These are phyloP conservation scores for Dinothrombium tinctorium DNA, from an alignment of 1,140 invertebrate genomes.

Conservation along the genomic window DNA sequence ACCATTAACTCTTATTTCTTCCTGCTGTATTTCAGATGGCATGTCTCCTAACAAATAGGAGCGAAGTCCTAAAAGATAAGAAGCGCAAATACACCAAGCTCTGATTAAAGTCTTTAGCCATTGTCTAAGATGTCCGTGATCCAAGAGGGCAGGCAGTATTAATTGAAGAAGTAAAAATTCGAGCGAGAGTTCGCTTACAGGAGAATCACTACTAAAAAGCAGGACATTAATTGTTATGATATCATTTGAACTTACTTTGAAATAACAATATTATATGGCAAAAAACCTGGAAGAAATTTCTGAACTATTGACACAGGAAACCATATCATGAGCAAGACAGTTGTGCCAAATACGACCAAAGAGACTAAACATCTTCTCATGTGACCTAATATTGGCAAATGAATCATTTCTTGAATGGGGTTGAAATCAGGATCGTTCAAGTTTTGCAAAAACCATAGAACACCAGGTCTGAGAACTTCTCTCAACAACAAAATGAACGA, in stretches of 20 bases:
- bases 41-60: slow-evolving; percentile 62
- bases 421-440: slow-evolving; percentile 98
- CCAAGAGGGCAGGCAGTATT: slow-evolving; percentile 75
- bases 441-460: slow-evolving; percentile 88
- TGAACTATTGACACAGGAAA: slow-evolving; percentile 71
- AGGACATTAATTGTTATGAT: slow-evolving; percentile 5
- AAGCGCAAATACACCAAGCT: slow-evolving; percentile 61
- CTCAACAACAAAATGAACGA: slow-evolving; percentile 79
- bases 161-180: slow-evolving; percentile 85
- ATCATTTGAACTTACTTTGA: slow-evolving; percentile 24
- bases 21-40: slow-evolving; percentile 11
- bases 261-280: slow-evolving; percentile 80
- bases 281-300: slow-evolving; percentile 51
- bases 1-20: slow-evolving; percentile 12
- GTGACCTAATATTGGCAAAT: slow-evolving; percentile 73
- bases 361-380: slow-evolving; percentile 68
- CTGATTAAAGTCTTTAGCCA: slow-evolving; percentile 70
- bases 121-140: slow-evolving; percentile 77
- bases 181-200: slow-evolving; percentile 56
- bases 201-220: slow-evolving; percentile 39
- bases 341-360: slow-evolving; percentile 83
- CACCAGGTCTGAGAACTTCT: slow-evolving; percentile 80
- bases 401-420: slow-evolving; percentile 96
- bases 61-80: slow-evolving; percentile 57
- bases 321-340: slow-evolving; percentile 86